phyloP scores from a whole-genome alignment of 1,140 invertebrate species.

The Drosophila ficusphila region DNA sequence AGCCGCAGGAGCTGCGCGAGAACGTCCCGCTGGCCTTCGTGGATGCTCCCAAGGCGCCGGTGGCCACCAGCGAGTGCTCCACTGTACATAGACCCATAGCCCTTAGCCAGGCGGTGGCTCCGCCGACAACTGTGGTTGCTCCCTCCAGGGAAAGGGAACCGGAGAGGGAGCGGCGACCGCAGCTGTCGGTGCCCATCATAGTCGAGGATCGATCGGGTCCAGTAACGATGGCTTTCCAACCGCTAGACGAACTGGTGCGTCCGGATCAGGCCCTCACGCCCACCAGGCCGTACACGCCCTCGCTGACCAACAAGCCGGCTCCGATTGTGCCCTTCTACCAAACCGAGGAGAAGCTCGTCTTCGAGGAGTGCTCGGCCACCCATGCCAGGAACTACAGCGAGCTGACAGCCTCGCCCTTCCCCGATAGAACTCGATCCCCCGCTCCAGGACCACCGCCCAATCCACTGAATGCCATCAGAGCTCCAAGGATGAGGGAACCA shows the following conservation, averaged over 20 bases:
- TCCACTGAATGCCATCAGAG: slow-evolving; percentile 85
- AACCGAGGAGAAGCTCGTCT: slow-evolving; percentile 86
- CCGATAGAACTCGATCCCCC: slow-evolving; percentile 86
- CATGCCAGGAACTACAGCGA: slow-evolving; percentile 86
- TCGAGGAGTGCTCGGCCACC: slow-evolving; percentile 86
- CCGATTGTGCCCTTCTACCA: slow-evolving; percentile 88
- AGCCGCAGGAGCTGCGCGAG: slow-evolving; percentile 82
- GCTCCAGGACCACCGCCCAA: slow-evolving; percentile 87
- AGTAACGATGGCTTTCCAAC: slow-evolving; percentile 86
- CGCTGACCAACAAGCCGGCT: slow-evolving; percentile 88
- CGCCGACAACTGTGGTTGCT: slow-evolving; percentile 41
- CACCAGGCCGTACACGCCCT: slow-evolving; percentile 86
- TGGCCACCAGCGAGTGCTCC: slow-evolving; percentile 8
- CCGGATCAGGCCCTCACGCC: slow-evolving; percentile 83
- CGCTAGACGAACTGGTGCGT: slow-evolving; percentile 85
- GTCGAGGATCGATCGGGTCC: slow-evolving; percentile 74
- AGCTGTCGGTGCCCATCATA: slow-evolving; percentile 75
- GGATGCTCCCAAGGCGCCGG: slow-evolving; percentile 59
- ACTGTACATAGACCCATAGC: slow-evolving; percentile 76
- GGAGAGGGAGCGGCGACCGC: slow-evolving; percentile 11
- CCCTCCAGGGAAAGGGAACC: slow-evolving; percentile 1
- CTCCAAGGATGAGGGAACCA: slow-evolving; percentile 85
- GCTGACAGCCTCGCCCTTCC: slow-evolving; percentile 85
- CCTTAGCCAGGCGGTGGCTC: slow-evolving; percentile 56
- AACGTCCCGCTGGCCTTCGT: slow-evolving; percentile 82